These are phyloP conservation scores for Heliangelus exortis DNA, from an alignment of 2,797 vertebrate genomes.

Conservation along the genomic window DNA sequence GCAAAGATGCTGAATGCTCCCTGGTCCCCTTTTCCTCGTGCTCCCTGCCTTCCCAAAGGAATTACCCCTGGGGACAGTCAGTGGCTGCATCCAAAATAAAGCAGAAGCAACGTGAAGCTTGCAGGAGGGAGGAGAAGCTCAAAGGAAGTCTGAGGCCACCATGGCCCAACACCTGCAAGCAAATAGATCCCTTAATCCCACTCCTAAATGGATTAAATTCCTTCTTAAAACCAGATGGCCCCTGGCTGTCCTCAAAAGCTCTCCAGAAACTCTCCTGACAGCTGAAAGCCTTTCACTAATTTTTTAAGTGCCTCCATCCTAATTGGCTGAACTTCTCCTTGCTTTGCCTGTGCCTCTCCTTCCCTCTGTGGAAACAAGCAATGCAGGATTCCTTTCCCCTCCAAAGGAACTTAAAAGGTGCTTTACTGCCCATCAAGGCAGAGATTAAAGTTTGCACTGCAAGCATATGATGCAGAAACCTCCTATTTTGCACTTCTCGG, in stretches of 20 bases:
- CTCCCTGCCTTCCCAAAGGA: background rate
- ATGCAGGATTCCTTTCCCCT: background rate
- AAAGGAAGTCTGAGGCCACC: background rate
- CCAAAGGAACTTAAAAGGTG: background rate
- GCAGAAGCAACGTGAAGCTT: background rate
- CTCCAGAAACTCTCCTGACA: background rate
- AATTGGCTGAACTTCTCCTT: background rate
- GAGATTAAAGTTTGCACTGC: background rate
- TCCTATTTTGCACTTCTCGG: background rate
- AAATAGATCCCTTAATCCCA: background rate
- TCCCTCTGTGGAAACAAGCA: background rate
- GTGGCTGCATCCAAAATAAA: background rate
- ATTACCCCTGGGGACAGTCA: no score
- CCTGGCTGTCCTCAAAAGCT: background rate
- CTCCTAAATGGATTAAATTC: slow-evolving; percentile 10
- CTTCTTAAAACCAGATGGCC: background rate
- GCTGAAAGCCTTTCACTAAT: background rate
- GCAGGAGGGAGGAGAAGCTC: background rate
- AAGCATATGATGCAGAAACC: background rate
- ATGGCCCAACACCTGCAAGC: background rate
- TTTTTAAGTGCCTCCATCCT: background rate
- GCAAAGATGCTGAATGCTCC: background rate
- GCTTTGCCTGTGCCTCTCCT: background rate
- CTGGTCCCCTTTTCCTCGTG: fast-evolving
- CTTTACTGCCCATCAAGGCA: slow-evolving; percentile 6